Conservation (phyloP, 2,888 invertebrate species). For the Eudemis profundana region DNA sequence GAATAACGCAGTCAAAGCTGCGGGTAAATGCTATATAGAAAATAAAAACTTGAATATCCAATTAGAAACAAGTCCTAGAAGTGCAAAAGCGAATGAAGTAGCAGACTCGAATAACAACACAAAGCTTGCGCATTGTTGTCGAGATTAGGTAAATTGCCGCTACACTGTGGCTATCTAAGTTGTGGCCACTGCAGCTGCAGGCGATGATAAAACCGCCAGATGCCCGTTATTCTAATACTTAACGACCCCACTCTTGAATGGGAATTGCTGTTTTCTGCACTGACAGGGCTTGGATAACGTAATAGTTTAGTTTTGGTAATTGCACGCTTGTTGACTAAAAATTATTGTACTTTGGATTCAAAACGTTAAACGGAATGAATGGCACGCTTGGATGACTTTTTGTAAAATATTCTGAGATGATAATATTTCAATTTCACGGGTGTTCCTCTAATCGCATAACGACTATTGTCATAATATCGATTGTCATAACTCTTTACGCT, state of each 20-base stretch:
- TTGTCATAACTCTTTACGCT: too few relatives aligned
- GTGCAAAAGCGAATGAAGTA: constrained; percentile 5
- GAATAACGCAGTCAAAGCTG: background rate
- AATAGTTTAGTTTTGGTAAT: constrained; percentile 24
- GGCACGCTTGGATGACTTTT: too few relatives aligned
- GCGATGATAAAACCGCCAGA: constrained; percentile 70
- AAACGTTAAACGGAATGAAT: too few relatives aligned
- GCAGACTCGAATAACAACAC: constrained; percentile 9
- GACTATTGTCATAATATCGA: too few relatives aligned
- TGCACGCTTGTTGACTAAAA: too few relatives aligned
- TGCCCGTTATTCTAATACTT: constrained; percentile 69
- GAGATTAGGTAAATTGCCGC: constrained; percentile 31
- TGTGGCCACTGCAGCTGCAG: constrained; percentile 62
- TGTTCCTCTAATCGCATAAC: too few relatives aligned
- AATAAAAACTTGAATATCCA: background rate
- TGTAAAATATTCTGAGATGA: too few relatives aligned
- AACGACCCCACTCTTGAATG: constrained; percentile 60
- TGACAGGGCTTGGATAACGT: constrained; percentile 23
- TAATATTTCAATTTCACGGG: too few relatives aligned
- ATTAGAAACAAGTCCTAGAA: background rate
- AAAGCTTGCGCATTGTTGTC: constrained; percentile 6
- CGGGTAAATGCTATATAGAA: background rate
- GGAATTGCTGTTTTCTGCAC: constrained; percentile 53
- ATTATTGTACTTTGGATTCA: too few relatives aligned
- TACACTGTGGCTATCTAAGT: constrained; percentile 37